These are phyloP conservation scores for Metallyticus violacea DNA, from an alignment of 2,888 invertebrate species.

Conservation along the genomic window DNA sequence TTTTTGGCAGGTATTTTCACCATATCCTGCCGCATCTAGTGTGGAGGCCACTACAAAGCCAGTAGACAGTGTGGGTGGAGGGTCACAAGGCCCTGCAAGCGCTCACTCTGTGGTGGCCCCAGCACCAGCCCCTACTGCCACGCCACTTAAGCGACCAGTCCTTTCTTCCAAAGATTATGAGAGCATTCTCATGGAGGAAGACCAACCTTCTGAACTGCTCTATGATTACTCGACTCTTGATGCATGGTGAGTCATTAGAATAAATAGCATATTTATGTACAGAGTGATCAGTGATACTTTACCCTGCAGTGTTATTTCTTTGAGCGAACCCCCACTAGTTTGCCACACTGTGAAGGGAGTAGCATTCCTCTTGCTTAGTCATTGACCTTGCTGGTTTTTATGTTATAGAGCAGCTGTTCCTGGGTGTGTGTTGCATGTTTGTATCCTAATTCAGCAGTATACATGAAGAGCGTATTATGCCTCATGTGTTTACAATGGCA, in stretches of 20 bases:
- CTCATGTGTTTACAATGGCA: too few relatives aligned
- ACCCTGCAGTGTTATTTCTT: too few relatives aligned
- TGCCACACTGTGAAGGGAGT: too few relatives aligned
- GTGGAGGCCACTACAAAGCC: conserved; percentile 37
- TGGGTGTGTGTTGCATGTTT: too few relatives aligned
- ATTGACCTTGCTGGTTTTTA: too few relatives aligned
- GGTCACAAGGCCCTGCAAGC: conserved; percentile 36
- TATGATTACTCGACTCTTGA: conserved; percentile 86
- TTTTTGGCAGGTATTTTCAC: conserved; percentile 40
- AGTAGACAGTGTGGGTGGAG: conserved; percentile 32
- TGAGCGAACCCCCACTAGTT: too few relatives aligned
- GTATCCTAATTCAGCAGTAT: too few relatives aligned
- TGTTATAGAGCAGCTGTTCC: too few relatives aligned
- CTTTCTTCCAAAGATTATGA: conserved; percentile 77
- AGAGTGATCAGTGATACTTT: too few relatives aligned
- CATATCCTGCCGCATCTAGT: conserved; percentile 50
- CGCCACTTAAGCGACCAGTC: conserved; percentile 66
- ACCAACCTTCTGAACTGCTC: conserved; percentile 70
- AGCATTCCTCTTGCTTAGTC: too few relatives aligned
- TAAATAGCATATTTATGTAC: too few relatives aligned
- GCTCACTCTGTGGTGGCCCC: conserved; percentile 36
- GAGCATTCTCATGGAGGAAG: conserved; percentile 72
- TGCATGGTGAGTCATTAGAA: conserved; percentile 75
- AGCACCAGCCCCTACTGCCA: conserved; percentile 49
- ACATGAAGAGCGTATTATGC: too few relatives aligned